Conservation (phyloP, 2,797 vertebrate genomes). For the Acanthopagrus latus region DNA sequence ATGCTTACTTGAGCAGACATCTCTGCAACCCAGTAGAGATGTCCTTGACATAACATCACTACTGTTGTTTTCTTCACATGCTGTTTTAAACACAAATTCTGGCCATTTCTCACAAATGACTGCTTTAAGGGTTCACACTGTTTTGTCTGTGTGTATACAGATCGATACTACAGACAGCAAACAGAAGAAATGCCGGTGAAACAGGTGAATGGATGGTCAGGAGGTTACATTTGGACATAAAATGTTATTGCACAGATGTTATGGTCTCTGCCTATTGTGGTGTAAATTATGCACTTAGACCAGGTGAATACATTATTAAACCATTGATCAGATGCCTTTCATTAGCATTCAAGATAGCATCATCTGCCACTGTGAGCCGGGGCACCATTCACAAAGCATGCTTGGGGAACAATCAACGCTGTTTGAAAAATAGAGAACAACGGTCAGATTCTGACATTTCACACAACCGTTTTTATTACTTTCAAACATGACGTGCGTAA, state of each 20-base stretch:
- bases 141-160: constrained; percentile 38
- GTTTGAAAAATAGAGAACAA: constrained; percentile 24
- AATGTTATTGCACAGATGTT: constrained; percentile 14
- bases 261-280: constrained; percentile 25
- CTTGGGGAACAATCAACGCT: constrained; percentile 44
- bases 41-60: too few relatives aligned
- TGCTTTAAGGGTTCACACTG: constrained; percentile 21
- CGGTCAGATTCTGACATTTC: constrained; percentile 16
- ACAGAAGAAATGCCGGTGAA: constrained; percentile 45
- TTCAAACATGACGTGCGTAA: constrained; percentile 14
- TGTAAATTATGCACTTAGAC: constrained; percentile 32
- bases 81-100: too few relatives aligned
- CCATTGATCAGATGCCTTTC: constrained; percentile 29
- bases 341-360: constrained; percentile 47
- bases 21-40: too few relatives aligned
- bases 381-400: constrained; percentile 82
- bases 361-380: constrained; percentile 60
- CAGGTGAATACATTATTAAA: constrained; percentile 19
- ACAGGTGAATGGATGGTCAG: constrained; percentile 55
- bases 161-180: constrained; percentile 48
- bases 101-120: too few relatives aligned
- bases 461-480: neutral
- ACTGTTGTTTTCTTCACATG: too few relatives aligned
- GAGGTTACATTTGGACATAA: constrained; percentile 21
- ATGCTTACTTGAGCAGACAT: too few relatives aligned